Conservation (phyloP, 1,140 invertebrate species). For the Bombus waltoni region DNA sequence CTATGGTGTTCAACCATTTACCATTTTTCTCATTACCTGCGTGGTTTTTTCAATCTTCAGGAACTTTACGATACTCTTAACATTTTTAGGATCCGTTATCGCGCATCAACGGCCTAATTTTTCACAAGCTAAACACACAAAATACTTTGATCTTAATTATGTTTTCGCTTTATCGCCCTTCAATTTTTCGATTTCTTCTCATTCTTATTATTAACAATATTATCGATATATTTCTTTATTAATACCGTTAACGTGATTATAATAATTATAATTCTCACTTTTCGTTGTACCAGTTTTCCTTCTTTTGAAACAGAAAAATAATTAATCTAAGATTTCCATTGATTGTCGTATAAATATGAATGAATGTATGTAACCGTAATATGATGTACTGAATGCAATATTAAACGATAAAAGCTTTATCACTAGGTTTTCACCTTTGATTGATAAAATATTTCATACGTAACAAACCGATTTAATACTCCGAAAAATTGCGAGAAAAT, state of each 20-base stretch:
- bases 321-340: neutral
- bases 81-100: neutral
- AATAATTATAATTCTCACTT: neutral
- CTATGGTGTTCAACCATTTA: constrained; percentile 55
- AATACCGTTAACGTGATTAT: neutral
- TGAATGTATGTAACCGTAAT: neutral
- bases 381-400: neutral
- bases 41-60: neutral
- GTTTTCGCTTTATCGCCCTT: neutral
- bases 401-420: neutral
- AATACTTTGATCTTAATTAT: neutral
- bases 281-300: neutral
- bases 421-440: neutral
- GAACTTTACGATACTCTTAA: neutral
- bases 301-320: neutral
- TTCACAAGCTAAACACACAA: neutral
- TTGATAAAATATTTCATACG: neutral
- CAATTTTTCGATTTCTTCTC: too few species aligned
- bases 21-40: neutral
- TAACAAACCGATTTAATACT: neutral
- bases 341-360: constrained; percentile 38
- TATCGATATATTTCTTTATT: neutral
- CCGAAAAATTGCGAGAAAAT: too few species aligned
- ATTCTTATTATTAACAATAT: neutral
- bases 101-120: neutral